Conservation (phyloP, 2,888 invertebrate species). For the Holacanthella duospinosa region DNA sequence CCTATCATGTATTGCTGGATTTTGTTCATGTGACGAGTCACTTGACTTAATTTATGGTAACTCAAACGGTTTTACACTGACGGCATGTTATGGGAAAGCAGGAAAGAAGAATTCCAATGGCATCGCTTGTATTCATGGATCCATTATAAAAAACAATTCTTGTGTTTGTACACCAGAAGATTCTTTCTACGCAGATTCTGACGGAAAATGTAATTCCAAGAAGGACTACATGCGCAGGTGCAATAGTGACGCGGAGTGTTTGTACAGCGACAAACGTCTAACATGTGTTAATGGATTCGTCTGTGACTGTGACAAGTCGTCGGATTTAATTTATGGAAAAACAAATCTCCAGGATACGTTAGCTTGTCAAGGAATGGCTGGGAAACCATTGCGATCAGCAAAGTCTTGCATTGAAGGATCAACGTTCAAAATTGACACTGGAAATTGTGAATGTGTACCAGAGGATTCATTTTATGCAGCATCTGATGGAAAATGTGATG, state of each 20-base stretch:
- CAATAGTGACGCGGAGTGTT: neutral
- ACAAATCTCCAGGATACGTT: no score
- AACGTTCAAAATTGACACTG: neutral
- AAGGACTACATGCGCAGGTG: neutral
- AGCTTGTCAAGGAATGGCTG: neutral
- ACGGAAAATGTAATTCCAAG: neutral
- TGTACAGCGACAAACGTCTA: neutral
- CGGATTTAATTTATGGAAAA: no score
- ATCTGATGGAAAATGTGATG: neutral
- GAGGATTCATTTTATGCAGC: neutral
- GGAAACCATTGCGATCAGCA: neutral
- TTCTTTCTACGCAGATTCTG: neutral
- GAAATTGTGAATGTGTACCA: neutral
- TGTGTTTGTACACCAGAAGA: neutral
- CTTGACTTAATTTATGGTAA: neutral
- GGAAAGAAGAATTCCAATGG: neutral
- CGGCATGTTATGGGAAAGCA: neutral
- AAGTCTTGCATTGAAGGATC: neutral
- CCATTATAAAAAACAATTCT: neutral
- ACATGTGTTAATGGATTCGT: conserved; percentile 1
- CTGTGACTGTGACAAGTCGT: no score
- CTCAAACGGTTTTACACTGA: neutral
- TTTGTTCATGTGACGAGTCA: neutral
- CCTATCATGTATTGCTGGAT: neutral
- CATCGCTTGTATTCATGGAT: neutral